phyloP scores from a whole-genome alignment of 2,888 invertebrate species.

The Poecilus cupreus region DNA sequence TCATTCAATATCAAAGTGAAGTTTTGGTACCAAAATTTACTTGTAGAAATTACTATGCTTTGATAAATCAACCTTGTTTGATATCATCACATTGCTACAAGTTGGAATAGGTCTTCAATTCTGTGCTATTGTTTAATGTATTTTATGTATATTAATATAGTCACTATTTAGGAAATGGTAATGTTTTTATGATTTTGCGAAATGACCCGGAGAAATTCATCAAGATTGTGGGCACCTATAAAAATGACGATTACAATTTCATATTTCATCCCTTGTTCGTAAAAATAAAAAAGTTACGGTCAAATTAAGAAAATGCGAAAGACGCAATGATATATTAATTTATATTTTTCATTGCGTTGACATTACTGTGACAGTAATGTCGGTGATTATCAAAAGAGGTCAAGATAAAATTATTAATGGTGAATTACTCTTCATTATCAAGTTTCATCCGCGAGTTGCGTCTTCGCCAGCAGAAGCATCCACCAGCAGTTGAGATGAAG shows the following conservation, averaged over 20 bases:
- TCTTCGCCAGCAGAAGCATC: background rate
- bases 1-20: no score
- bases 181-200: no score
- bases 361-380: slow-evolving; percentile 11
- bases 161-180: no score
- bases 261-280: background rate
- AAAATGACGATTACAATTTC: slow-evolving; percentile 5
- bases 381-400: slow-evolving; percentile 33
- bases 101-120: no score
- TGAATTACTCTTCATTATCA: slow-evolving; percentile 29
- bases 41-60: no score
- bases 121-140: no score
- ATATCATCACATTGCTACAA: no score
- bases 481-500: slow-evolving; percentile 13
- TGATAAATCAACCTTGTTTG: no score
- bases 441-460: slow-evolving; percentile 10
- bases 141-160: no score
- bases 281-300: slow-evolving; percentile 15
- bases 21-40: no score
- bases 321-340: slow-evolving; percentile 35
- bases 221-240: background rate
- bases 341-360: slow-evolving; percentile 29
- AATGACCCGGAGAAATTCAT: background rate
- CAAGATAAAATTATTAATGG: slow-evolving; percentile 33
- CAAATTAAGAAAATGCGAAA: background rate